Conservation (phyloP, 2,888 invertebrate genomes). For the Eilema sororculum region DNA sequence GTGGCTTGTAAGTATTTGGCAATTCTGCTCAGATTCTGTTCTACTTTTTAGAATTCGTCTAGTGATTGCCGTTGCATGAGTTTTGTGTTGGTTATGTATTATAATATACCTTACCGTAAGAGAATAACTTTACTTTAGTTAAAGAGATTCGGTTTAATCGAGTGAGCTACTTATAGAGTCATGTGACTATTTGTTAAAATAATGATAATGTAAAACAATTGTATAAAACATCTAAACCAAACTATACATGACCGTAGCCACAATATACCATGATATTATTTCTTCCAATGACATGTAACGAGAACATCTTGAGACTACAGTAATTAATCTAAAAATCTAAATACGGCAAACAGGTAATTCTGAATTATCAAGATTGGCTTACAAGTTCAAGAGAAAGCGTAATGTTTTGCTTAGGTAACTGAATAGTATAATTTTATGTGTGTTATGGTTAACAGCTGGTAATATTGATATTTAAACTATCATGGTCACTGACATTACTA, state of each 20-base stretch:
- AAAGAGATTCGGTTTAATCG: neutral
- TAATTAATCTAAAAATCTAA: slow-evolving; percentile 9
- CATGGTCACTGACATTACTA: too few species aligned
- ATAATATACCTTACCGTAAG: neutral
- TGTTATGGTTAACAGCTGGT: neutral
- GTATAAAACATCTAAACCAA: too few species aligned
- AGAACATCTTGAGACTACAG: neutral
- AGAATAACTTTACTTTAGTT: neutral
- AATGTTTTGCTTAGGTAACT: neutral
- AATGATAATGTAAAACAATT: neutral
- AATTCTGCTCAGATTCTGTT: slow-evolving; percentile 9
- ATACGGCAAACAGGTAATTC: slow-evolving; percentile 5
- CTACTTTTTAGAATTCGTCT: slow-evolving; percentile 15
- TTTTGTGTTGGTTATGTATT: neutral
- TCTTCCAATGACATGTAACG: neutral
- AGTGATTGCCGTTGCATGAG: neutral
- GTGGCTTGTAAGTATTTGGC: slow-evolving; percentile 1
- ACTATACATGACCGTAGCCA: too few species aligned
- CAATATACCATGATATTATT: neutral
- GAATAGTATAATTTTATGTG: neutral
- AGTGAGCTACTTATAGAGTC: neutral
- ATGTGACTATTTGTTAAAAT: neutral
- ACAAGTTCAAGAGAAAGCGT: slow-evolving; percentile 7
- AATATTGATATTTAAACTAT: too few species aligned
- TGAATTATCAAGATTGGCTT: slow-evolving; percentile 21